phyloP scores from a whole-genome alignment of 2,797 vertebrate genomes.

The Acanthurus tractus region DNA sequence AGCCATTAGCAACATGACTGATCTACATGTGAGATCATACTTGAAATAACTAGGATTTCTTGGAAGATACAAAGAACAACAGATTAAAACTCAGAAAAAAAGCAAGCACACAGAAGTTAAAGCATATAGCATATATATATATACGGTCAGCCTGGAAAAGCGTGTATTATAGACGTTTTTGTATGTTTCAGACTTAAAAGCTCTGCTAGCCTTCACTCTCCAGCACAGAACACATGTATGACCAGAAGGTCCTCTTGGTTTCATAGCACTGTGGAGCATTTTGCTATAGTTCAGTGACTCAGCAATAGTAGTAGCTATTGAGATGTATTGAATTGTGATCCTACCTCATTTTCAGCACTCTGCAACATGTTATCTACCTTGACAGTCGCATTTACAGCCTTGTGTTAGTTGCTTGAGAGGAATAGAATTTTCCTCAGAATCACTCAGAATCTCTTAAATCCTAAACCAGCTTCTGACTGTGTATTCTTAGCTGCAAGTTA shows the following conservation, averaged over 20 bases:
- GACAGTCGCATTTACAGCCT: slow-evolving; percentile 1
- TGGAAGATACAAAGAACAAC: neutral
- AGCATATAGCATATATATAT: neutral
- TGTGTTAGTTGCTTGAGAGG: slow-evolving; percentile 9
- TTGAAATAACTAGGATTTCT: slow-evolving; percentile 6
- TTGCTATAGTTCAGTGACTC: slow-evolving; percentile 24
- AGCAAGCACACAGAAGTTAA: neutral
- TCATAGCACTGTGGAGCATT: slow-evolving; percentile 18
- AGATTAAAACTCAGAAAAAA: neutral
- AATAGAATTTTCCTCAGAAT: slow-evolving; percentile 22
- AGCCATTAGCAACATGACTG: neutral
- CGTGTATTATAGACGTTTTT: neutral
- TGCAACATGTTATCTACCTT: slow-evolving; percentile 26
- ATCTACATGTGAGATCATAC: neutral
- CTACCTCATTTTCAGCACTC: slow-evolving; percentile 71
- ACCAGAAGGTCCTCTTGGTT: slow-evolving; percentile 8
- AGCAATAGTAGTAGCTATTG: neutral
- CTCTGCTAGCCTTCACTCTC: slow-evolving; percentile 3
- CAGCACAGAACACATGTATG: slow-evolving; percentile 12
- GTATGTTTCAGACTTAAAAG: neutral
- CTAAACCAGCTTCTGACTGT: slow-evolving; percentile 16
- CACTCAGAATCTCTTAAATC: slow-evolving; percentile 21
- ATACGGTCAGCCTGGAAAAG: neutral
- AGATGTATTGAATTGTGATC: slow-evolving; percentile 43
- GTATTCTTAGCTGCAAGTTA: neutral